Base-by-base conservation (phyloP, 2,888 invertebrate species). In the Sussaba pulchella region DNA sequence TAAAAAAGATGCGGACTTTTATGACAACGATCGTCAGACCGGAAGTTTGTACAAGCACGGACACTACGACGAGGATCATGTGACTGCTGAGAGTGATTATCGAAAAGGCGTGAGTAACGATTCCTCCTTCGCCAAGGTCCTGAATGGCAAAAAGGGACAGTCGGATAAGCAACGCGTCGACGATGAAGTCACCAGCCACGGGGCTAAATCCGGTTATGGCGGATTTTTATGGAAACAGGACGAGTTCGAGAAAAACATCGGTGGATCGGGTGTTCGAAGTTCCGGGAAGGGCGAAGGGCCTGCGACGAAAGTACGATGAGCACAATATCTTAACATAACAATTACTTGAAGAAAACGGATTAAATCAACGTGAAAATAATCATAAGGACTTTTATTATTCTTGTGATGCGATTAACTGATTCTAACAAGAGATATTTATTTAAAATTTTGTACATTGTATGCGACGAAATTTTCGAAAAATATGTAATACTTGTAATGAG, bases 1-100 rank as follows among this genome's bases (percentile, higher is more conserved):
- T 93, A 96, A 96, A 91, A 96, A 96, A 88, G 95, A 96, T 87
- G 95, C 96, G 84, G 95, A 95, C 86, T 96, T 96, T 92, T 96
- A 96, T 89, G 96, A 96, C 87, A 95, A 97, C 92, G 95, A 96
- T 87, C 96, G 97, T 85, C 96, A 96, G 87, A 95, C 95, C 54
- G 97, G 95, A 0, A 96, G 96, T 85, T 96, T 97, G 91, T 96
- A 96, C 89, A 96, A 97, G 88, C 96, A 97, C 88, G 59, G 95
- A 95, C 91, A 95, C 96, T 89, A 96, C 90, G 95, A 95, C 88
- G 96, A 96, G 86, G 96, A 95, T 36, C 95, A 96, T 92, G 96
- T 96, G 92, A 94, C 94, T 61, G 96, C 96, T 0, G 96, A 97
- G 92, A 97, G 97, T 78, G 96, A 96, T 10, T 95, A 95, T 90